Evolutionary conservation across 2,888 invertebrate genomes (phyloP).

Genomic region (Sphecodes monilicornis): DNA sequence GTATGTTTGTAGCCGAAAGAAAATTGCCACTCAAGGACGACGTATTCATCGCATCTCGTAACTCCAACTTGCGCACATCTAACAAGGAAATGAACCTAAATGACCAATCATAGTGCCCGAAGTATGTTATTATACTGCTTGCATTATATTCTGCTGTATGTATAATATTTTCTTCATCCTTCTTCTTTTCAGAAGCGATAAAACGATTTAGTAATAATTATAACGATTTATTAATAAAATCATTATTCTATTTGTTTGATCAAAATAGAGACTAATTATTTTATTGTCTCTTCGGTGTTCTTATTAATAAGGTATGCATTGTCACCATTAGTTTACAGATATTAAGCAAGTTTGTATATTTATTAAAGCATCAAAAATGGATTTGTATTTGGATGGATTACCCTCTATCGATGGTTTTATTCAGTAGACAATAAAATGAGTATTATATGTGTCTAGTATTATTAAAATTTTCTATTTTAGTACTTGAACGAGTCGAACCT

Average conservation of each 20-base stretch:
- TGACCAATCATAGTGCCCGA: background rate
- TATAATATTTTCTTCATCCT: background rate
- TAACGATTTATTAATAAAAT: too few species aligned
- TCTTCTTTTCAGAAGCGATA: background rate
- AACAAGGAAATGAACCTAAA: background rate
- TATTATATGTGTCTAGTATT: too few species aligned
- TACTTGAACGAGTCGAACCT: too few species aligned
- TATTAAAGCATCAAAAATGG: background rate
- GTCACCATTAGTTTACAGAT: background rate
- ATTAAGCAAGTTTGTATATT: background rate
- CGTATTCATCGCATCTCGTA: background rate
- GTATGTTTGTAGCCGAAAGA: background rate
- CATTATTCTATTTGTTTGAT: background rate
- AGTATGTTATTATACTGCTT: background rate
- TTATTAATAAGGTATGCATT: background rate
- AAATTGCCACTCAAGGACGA: slow-evolving; percentile 7
- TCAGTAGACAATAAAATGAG: too few species aligned
- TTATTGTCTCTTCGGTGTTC: background rate
- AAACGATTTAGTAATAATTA: background rate
- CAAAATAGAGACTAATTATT: background rate
- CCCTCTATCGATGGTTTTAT: background rate
- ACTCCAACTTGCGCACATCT: background rate
- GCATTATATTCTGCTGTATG: background rate
- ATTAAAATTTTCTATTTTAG: too few species aligned
- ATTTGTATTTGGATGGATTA: background rate